phyloP scores from a whole-genome alignment of 2,113 vertebrate species.

The Polyodon spathula region DNA sequence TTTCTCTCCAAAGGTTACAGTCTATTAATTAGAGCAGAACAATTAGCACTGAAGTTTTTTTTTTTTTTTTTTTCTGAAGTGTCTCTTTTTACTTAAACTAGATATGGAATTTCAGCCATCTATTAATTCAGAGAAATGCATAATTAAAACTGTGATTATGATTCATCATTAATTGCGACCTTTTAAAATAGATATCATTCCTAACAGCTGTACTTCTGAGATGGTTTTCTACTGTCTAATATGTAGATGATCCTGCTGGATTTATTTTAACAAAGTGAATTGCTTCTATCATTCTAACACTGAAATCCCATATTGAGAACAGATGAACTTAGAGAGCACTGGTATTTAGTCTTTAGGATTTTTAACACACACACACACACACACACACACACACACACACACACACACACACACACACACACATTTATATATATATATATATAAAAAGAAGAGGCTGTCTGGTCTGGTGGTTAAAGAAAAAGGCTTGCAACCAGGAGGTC shows the following conservation, averaged over 20 bases:
- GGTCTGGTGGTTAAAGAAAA: no score
- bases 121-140: slow-evolving; percentile 17
- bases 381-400: no score
- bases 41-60: slow-evolving; percentile 72
- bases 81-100: slow-evolving; percentile 32
- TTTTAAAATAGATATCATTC: slow-evolving; percentile 37
- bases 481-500: no score
- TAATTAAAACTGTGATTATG: slow-evolving; percentile 49
- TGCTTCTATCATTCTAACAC: slow-evolving; percentile 36
- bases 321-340: slow-evolving; percentile 9
- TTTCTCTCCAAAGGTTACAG: slow-evolving; percentile 66
- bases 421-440: no score
- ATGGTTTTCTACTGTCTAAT: slow-evolving; percentile 32
- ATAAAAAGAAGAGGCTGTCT: no score
- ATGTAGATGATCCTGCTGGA: slow-evolving; percentile 18
- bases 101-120: slow-evolving; percentile 24
- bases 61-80: slow-evolving; percentile 30
- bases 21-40: slow-evolving; percentile 70
- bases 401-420: no score
- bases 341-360: slow-evolving; percentile 18
- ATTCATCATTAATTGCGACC: slow-evolving; percentile 42
- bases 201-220: slow-evolving; percentile 30
- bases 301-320: slow-evolving; percentile 30
- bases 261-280: slow-evolving; percentile 37
- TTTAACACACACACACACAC: no score